Evolutionary conservation across 2,113 vertebrate genomes (phyloP), one percentile per base, ranked within the genome.

Genomic region (Brachypteracias leptosomus): DNA sequence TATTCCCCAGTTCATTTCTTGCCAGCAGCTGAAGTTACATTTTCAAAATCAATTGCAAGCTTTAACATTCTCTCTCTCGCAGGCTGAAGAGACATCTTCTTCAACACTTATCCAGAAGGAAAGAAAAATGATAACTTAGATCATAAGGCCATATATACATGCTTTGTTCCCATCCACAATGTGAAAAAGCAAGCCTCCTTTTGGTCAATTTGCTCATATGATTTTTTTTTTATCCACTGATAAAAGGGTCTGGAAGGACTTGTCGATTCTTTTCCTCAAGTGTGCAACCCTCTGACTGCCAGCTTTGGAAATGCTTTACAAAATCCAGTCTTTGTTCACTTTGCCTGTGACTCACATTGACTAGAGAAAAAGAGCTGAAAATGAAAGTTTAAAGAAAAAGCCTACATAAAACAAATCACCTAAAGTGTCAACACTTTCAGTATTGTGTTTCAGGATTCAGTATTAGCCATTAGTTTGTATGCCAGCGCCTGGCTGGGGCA

Each of bases 331-430:
- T 95, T 93, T 92, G 88, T 86, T 93, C 88, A 29, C 28, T 88
- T 85, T 63, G 82, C 85, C 67, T 36, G 35, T 92, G 95, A 96
- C 75, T 95, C 75, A 85, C 22, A 74, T 46, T 33, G 74, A 58
- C 13, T 57, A 52, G 17, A 89, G 73, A 87, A 89, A 93, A 95
- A 90, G 2, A 94, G 70, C 51, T 84, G 75, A 80, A 90, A 92
- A 91, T 16, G 4, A 42, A 96, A 88, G 46, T 62, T 79, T 90
- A 42, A 89, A 85, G 58, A 72, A 82, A 87, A 91, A 93, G 55
- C 46, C 82, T 68, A 84, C 85, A 61, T 77, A 36, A 75, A 83
- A 79, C 47, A 89, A 84, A 52, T 63, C 46, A 51, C 49, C 1
- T 1, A 7, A 85, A 82, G 42, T 17, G 38, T 52, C 74, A 74